Percentiles rank a stretch among this genome's conserved stretches.
phyloP scores from a whole-genome alignment of 2,113 vertebrate species.

The Oreochromis niloticus region DNA sequence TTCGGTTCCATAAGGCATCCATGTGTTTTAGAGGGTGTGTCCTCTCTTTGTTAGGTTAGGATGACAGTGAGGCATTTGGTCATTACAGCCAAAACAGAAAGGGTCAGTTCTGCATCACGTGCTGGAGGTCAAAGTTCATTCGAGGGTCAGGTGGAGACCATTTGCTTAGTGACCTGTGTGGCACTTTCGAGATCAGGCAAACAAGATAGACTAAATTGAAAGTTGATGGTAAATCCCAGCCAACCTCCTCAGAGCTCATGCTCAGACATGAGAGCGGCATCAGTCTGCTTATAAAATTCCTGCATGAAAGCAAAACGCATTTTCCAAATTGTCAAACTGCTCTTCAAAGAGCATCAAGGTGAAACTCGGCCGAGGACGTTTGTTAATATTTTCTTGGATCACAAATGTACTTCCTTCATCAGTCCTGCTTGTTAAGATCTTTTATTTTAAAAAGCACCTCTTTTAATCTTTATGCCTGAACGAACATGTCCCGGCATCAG shows the following conservation, averaged over 20 bases:
- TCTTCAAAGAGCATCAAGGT: neutral
- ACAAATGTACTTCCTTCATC: neutral
- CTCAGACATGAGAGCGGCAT: neutral
- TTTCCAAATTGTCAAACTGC: neutral
- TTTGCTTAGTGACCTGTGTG: neutral
- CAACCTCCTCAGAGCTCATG: neutral
- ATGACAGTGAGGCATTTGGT: slow-evolving; percentile 1
- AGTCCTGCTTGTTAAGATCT: neutral
- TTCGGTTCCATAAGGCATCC: neutral
- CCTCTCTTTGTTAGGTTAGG: neutral
- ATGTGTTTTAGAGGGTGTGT: neutral
- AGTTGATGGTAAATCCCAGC: neutral
- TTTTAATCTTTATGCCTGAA: slow-evolving; percentile 32
- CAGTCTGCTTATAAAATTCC: neutral
- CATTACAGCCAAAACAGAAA: neutral
- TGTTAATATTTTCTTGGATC: neutral
- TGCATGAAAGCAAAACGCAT: neutral
- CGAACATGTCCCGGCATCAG: slow-evolving; percentile 39
- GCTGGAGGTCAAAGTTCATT: slow-evolving; percentile 26
- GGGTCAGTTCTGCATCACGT: neutral
- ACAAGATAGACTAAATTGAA: neutral
- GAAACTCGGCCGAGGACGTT: neutral
- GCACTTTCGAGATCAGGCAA: neutral
- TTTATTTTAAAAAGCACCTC: neutral
- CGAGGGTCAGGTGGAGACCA: neutral